A percentile compares a stretch with the other conserved stretches of the same genome.
These are phyloP conservation scores for Pantelozetes paolii DNA, from an alignment of 2,888 invertebrate species.

Conservation along the genomic window DNA sequence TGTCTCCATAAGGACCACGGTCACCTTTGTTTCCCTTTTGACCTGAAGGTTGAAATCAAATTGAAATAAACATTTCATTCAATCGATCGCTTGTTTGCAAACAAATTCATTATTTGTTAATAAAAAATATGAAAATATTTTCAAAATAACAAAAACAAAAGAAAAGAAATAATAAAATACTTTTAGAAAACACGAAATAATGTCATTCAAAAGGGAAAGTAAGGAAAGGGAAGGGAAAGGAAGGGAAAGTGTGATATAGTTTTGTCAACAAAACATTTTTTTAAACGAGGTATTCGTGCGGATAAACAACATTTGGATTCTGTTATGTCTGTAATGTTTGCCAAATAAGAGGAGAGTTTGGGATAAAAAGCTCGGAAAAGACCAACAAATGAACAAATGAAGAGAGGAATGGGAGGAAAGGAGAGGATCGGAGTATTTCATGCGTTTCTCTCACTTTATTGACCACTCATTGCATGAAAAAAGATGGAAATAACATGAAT, in stretches of 20 bases:
- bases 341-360: background rate
- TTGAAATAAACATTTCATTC: background rate
- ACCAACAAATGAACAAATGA: background rate
- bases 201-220: background rate
- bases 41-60: constrained; percentile 50
- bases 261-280: background rate
- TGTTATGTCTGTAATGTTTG: background rate
- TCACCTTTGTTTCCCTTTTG: constrained; percentile 52
- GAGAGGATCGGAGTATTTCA: background rate
- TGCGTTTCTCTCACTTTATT: background rate
- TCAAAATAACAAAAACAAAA: background rate
- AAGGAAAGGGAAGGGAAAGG: background rate
- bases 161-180: background rate
- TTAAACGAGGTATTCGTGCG: background rate
- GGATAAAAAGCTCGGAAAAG: background rate
- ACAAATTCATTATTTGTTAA: background rate
- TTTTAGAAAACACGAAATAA: background rate
- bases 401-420: background rate
- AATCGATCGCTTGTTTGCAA: too few relatives aligned
- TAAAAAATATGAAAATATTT: background rate
- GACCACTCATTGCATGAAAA: background rate
- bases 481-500: constrained; percentile 11
- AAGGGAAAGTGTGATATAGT: background rate
- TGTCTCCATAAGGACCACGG: constrained; percentile 54
- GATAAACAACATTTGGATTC: background rate